Base-by-base conservation (phyloP, 2,797 vertebrate genomes). In the Muraenolepis orangiensis region DNA sequence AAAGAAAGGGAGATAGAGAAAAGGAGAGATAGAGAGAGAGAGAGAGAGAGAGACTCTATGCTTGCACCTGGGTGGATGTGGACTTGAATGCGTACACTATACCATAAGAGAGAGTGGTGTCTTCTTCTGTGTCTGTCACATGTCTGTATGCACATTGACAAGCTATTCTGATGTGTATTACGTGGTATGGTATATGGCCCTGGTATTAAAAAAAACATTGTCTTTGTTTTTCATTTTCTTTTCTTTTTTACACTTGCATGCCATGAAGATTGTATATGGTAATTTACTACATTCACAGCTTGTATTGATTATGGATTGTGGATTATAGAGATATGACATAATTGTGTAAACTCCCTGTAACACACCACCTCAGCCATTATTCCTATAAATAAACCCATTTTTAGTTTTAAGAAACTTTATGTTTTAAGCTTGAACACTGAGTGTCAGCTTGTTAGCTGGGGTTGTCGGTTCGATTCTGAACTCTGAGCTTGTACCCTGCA, bases 291-390 rank as follows among this genome's bases (percentile, higher is more conserved):
- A 76, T 80, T 81, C 85, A 84, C 88, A 90, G 77, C 76, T 87
- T 90, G 90, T 91, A 82, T 84, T 89, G 88, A 83, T n/a, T 57
- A 6, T 57, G 51, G n/a, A 2, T 57, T 57, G n/a, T 57, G 51
- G 51, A 57, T 57, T 57, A 57, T 57, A 57, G 16, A 3, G 20
- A 57, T 57, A n/a, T 57, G 6, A n/a, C 51, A n/a, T 4, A 57
- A 57, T 20, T 57, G 51, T 23, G 51, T 57, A 57, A n/a, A 57
- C 51, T 23, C 16, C 42, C 42, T 46, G 42, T 46, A 46, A 46
- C 14, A 46, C 18, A 20, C 42, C 2, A 20, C 42, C 16, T 46
- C 42, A 42, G 40, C 40, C 40, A 18, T 46, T 18, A 18, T 18
- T n/a, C n/a, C n/a, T 46, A 18, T 1, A 46, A 46, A 46, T 5